Percentiles rank a stretch among this genome's conserved stretches.
Evolutionary conservation across 1,140 invertebrate species (phyloP).

Genomic region (Trachelipus rathkii): DNA sequence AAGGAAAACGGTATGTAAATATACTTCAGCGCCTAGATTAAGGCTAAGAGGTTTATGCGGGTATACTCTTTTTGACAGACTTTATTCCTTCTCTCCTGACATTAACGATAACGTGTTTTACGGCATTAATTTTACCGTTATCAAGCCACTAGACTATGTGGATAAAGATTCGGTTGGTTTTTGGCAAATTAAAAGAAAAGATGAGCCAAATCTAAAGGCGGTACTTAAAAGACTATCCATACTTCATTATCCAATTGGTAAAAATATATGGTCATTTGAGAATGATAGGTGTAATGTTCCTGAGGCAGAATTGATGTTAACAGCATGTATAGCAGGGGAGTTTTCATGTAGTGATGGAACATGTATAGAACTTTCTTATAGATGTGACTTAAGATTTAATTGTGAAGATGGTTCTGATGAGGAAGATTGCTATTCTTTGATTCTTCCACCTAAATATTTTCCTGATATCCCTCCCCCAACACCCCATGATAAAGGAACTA

Average conservation of each 20-base stretch:
- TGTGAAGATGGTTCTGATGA: constrained; percentile 71
- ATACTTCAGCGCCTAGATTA: not conserved
- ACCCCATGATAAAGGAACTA: not conserved
- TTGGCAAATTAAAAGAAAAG: constrained; percentile 23
- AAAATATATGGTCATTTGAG: constrained; percentile 23
- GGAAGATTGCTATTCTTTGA: constrained; percentile 53
- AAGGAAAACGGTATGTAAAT: constrained; percentile 19
- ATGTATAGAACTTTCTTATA: constrained; percentile 51
- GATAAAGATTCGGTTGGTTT: not conserved
- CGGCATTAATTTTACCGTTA: constrained; percentile 23
- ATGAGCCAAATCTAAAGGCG: constrained; percentile 17
- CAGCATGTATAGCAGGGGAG: constrained; percentile 39
- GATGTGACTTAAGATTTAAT: constrained; percentile 62
- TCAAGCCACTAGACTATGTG: not conserved
- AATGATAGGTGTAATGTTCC: constrained; percentile 23
- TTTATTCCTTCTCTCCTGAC: not conserved
- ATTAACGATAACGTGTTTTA: constrained; percentile 4
- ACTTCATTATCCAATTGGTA: constrained; percentile 26
- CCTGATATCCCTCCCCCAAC: not conserved
- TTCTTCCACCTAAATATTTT: constrained; percentile 18
- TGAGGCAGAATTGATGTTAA: constrained; percentile 21
- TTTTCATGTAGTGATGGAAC: constrained; percentile 51
- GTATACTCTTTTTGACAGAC: constrained; percentile 27
- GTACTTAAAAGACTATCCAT: constrained; percentile 18
- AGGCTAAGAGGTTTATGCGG: constrained; percentile 32